Conservation (phyloP, 2,888 invertebrate species). For the Biston betularia region DNA sequence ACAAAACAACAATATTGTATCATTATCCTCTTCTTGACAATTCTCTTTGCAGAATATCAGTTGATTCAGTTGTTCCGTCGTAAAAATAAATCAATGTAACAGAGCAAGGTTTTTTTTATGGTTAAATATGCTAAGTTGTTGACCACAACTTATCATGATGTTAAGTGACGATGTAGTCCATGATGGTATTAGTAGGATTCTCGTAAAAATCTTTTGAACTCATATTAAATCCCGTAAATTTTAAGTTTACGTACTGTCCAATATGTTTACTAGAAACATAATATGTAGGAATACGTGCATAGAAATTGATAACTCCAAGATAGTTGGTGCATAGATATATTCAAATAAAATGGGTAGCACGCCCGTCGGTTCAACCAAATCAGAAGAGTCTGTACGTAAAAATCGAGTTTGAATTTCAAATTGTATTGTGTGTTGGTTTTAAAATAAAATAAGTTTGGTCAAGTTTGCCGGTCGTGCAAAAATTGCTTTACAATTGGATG, state of each 20-base stretch:
- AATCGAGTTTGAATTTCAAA: constrained; percentile 36
- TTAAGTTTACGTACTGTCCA: constrained; percentile 2
- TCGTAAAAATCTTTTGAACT: too few relatives aligned
- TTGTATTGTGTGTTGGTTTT: constrained; percentile 26
- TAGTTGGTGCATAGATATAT: constrained; percentile 37
- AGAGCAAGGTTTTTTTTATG: too few relatives aligned
- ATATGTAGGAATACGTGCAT: constrained; percentile 32
- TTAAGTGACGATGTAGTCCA: too few relatives aligned
- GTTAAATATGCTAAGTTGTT: too few relatives aligned
- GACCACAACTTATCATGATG: too few relatives aligned
- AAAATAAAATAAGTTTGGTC: constrained; percentile 21
- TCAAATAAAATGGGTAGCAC: constrained; percentile 42
- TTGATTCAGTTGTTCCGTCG: too few relatives aligned
- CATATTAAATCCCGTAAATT: background rate
- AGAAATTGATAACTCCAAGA: constrained; percentile 40
- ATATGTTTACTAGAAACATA: background rate
- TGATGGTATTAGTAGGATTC: too few relatives aligned
- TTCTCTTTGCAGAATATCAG: too few relatives aligned
- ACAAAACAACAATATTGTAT: too few relatives aligned
- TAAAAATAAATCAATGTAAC: too few relatives aligned
- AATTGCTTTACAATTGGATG: constrained; percentile 1
- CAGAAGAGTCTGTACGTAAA: constrained; percentile 32
- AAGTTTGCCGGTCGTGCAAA: constrained; percentile 8
- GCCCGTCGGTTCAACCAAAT: constrained; percentile 32
- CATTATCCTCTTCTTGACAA: too few relatives aligned